phyloP scores from a whole-genome alignment of 2,113 vertebrate species.

The Pterocles orientalis region DNA sequence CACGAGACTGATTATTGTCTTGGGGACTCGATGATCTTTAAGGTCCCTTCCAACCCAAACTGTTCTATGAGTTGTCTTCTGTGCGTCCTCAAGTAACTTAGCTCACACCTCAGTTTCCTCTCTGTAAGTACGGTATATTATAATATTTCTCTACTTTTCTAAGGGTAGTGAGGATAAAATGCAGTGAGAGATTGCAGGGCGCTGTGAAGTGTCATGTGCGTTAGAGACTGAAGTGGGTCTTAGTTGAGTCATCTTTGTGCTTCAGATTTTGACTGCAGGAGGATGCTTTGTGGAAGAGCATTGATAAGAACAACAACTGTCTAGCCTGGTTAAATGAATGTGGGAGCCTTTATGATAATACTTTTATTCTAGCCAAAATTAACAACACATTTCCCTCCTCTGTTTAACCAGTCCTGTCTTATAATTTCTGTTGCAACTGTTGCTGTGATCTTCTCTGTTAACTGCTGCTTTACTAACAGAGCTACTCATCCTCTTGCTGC shows the following conservation, averaged over 20 bases:
- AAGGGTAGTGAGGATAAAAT: not conserved
- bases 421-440: not conserved
- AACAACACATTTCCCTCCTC: not conserved
- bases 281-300: not conserved
- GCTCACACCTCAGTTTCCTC: not conserved
- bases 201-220: not conserved
- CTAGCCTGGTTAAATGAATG: not conserved
- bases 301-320: accelerated
- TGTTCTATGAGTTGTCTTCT: not conserved
- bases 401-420: not conserved
- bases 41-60: no score
- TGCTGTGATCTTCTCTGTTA: not conserved
- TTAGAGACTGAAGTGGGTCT: not conserved
- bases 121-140: not conserved
- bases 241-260: not conserved
- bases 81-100: not conserved
- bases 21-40: not conserved
- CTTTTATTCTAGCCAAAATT: not conserved
- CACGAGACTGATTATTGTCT: not conserved
- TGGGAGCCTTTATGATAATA: not conserved
- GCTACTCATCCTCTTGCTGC: not conserved
- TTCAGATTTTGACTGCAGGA: not conserved
- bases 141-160: not conserved
- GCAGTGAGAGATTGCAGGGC: not conserved
- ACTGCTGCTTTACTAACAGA: not conserved